phyloP scores from a whole-genome alignment of 2,113 vertebrate species.

The Chunga burmeisteri region DNA sequence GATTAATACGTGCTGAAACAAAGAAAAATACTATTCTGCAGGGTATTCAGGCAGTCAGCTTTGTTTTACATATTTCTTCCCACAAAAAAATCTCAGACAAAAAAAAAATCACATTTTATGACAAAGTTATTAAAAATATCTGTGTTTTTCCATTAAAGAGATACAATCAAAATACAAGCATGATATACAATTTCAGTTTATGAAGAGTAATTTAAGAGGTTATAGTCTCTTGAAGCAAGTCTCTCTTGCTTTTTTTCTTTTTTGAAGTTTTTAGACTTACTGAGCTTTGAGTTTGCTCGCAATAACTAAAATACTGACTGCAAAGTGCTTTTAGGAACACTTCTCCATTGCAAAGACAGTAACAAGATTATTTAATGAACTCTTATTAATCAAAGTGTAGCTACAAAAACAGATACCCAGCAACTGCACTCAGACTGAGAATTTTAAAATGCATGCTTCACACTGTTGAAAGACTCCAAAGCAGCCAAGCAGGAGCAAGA shows the following conservation, averaged over 20 bases:
- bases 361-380: constrained; percentile 43
- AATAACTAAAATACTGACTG: background rate
- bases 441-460: constrained; percentile 70
- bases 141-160: background rate
- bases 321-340: constrained; percentile 31
- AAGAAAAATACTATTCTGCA: background rate
- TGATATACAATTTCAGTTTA: background rate
- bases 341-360: constrained; percentile 40
- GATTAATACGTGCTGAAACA: background rate
- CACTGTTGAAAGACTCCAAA: constrained; percentile 56
- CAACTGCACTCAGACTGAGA: constrained; percentile 66
- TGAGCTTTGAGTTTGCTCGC: background rate
- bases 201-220: background rate
- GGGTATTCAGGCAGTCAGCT: background rate
- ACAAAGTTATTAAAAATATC: background rate
- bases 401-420: constrained; percentile 55
- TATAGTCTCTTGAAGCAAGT: background rate
- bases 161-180: background rate
- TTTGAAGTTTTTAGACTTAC: background rate
- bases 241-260: background rate
- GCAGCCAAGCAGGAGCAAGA: constrained; percentile 44
- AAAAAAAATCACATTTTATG: background rate
- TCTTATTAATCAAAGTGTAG: background rate
- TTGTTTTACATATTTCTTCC: background rate
- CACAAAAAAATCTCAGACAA: background rate